Evolutionary conservation across 1,140 invertebrate species (phyloP), one percentile per base, ranked within the genome.

Genomic region (Aphaenogaster floridana): DNA sequence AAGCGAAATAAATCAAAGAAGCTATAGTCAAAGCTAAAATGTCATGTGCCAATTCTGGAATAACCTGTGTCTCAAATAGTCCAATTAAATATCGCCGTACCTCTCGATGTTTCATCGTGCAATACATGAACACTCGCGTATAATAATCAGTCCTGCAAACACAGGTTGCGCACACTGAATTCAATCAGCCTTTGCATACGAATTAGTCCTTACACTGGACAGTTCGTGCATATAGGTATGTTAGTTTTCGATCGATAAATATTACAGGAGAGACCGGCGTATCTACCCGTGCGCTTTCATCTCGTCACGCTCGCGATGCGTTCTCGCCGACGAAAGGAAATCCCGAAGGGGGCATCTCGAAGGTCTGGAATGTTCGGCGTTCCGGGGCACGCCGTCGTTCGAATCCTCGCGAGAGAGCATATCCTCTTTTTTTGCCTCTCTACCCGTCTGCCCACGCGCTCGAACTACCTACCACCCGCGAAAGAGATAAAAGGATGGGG

Each of bases 401-500:
- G 71, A 72, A 89, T 78, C 72, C 50, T 59, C 57, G 54, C 54
- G 69, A 50, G 69, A 59, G 76, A 68, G 34, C 45, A 42, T 50
- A 80, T 84, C n/a, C 52, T 74, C 42, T 9, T 61, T 39, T 63
- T 72, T 63, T 61, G 61, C 64, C 4, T 63, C 36, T 34, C 21
- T 9, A 54, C 54, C 81, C 63, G 83, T 88, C 79, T 89, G 68
- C 63, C 78, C 54, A 68, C 69, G 69, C 69, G 80, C 11, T 71
- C 69, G 28, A 72, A 79, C 72, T 61, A 52, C 42, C 69, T 76
- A 39, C 88, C 79, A 61, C 64, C 76, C 88, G 36, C 36, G 52
- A 80, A 89, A 86, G 15, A 77, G 80, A 79, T 59, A 89, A 89
- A 89, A 89, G 34, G 9, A 42, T 42, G 36, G 59, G 3, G 5